Conservation (phyloP, 2,888 invertebrate species). For the Melikaiella ostensackeni region DNA sequence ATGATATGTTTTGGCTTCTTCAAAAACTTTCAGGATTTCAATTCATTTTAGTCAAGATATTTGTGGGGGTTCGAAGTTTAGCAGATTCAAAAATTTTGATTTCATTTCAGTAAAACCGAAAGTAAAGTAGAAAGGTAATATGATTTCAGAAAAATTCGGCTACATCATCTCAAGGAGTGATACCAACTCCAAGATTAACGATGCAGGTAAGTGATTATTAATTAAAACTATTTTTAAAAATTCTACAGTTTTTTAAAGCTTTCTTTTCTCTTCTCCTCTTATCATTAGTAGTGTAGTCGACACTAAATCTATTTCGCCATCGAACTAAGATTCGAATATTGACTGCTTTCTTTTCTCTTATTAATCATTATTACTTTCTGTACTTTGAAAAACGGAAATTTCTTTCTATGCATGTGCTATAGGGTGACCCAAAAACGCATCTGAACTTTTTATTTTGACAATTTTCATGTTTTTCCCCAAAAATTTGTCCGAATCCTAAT, state of each 20-base stretch:
- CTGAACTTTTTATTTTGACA: no score
- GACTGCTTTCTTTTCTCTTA: background rate
- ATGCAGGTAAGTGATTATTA: constrained; percentile 60
- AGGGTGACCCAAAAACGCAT: no score
- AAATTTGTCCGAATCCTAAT: no score
- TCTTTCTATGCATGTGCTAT: background rate
- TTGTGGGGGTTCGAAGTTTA: no score
- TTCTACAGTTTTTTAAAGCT: background rate
- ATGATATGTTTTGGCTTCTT: background rate
- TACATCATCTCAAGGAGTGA: constrained; percentile 28
- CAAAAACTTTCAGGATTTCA: background rate
- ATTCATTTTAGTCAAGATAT: no score
- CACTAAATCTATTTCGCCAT: background rate
- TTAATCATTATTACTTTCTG: background rate
- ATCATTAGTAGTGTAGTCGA: background rate
- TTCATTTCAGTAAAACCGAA: background rate
- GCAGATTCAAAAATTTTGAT: background rate
- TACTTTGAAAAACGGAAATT: background rate
- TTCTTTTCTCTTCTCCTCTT: background rate
- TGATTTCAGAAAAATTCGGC: constrained; percentile 65
- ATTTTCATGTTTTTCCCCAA: no score
- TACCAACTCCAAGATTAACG: constrained; percentile 42
- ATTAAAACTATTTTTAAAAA: background rate
- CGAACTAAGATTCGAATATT: background rate
- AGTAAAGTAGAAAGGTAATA: constrained; percentile 27